phyloP scores from a whole-genome alignment of 2,888 invertebrate genomes.

The Cremastinae sp. region DNA sequence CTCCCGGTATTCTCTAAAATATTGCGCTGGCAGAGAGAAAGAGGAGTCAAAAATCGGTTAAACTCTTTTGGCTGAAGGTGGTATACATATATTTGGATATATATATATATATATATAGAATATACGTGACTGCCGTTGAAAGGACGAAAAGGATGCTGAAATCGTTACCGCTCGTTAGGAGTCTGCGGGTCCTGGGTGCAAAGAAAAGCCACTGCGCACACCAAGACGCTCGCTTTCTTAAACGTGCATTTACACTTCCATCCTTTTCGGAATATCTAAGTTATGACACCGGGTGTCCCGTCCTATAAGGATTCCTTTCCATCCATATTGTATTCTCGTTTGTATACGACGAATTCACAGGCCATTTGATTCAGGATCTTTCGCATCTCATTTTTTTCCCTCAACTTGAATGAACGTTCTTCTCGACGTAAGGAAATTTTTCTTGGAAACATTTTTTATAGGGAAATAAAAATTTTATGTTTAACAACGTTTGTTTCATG shows the following conservation, averaged over 20 bases:
- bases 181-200: slow-evolving; percentile 17
- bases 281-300: slow-evolving; percentile 44
- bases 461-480: background rate
- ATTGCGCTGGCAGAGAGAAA: slow-evolving; percentile 38
- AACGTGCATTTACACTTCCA: slow-evolving; percentile 4
- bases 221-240: too few species aligned
- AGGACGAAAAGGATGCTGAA: slow-evolving; percentile 36
- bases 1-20: slow-evolving; percentile 49
- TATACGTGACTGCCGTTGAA: slow-evolving; percentile 3
- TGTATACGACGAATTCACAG: slow-evolving; percentile 10
- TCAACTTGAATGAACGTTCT: too few species aligned
- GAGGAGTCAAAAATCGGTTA: slow-evolving; percentile 41
- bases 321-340: slow-evolving; percentile 22
- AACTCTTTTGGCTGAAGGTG: slow-evolving; percentile 49
- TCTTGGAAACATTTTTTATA: background rate
- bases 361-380: background rate
- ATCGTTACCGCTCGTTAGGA: slow-evolving; percentile 48
- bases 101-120: too few species aligned
- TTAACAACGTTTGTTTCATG: too few species aligned
- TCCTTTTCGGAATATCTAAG: slow-evolving; percentile 21
- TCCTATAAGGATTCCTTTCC: slow-evolving; percentile 27
- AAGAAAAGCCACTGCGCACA: background rate
- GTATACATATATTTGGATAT: too few species aligned
- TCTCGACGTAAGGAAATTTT: background rate
- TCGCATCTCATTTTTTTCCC: background rate